Base-by-base conservation (phyloP, 64 coral and sea anemone species). In the Anthopleura sola region DNA sequence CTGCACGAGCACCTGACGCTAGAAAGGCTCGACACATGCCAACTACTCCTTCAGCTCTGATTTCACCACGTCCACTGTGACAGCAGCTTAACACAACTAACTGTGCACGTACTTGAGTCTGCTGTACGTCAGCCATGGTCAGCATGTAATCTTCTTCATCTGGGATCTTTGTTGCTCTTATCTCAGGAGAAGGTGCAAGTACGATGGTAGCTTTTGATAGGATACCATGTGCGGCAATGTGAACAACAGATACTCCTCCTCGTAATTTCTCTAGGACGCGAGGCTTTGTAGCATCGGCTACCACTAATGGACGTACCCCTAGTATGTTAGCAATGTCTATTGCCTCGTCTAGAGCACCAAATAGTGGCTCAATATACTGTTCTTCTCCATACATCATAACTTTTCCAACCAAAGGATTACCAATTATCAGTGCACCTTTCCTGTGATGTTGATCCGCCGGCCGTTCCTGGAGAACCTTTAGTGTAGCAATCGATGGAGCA, bases 181-280 rank as follows among this genome's bases (percentile, higher is more conserved):
- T 1, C 55, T 56, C 55, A 20, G 68, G 68, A 32, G 68, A 34
- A 18, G 87, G 87, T 4, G 87, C 62, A 44, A 89, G 79, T n/a
- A 78, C 78, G 69, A 89, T 89, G 60, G 80, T 64, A 69, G 77
- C 87, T 89, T 80, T 89, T 40, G 82, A 56, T 47, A 62, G 24
- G 49, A 82, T 55, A 49, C 87, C 87, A 34, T 89, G 87, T 31
- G 87, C 87, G 29, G 87, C 87, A 74, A 89, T 89, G 36, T 89
- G 87, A 48, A 89, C 87, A 44, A 89, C 23, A 3, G 56, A 44
- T 74, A 89, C 87, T 36, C 82, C 87, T 80, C 74, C 39, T 58
- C 62, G 71, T 17, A 44, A 62, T 83, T 54, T 89, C n/a, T 75
- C 68, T 34, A 89, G 64, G 17, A 89, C 87, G 13, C 46, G 58